Evolutionary conservation across 2,797 vertebrate species (phyloP).

Genomic region (Adelosebastes latens): DNA sequence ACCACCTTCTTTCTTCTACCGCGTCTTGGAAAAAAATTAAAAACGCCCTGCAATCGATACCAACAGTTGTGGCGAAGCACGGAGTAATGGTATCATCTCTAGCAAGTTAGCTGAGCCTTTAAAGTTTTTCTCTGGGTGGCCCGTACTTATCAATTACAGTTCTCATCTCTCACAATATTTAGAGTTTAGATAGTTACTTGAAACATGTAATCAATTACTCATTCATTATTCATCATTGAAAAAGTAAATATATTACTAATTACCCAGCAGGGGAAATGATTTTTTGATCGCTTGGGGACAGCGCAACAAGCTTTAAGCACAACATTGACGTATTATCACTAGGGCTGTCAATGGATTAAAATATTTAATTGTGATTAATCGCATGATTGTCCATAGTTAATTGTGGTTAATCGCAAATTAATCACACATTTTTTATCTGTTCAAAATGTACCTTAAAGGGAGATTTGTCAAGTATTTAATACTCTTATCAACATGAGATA

Average conservation of each 20-base stretch:
- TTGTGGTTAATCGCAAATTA: too few relatives aligned
- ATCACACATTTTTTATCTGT: too few relatives aligned
- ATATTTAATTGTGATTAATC: too few relatives aligned
- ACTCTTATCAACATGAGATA: too few relatives aligned
- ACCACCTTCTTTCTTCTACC: constrained; percentile 51
- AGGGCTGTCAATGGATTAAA: too few relatives aligned
- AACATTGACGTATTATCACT: too few relatives aligned
- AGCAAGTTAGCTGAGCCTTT: background rate
- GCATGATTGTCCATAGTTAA: too few relatives aligned
- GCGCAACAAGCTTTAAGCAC: background rate
- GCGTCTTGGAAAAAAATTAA: constrained; percentile 3
- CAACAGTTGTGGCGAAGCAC: constrained; percentile 1
- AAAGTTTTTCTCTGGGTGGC: constrained; percentile 6
- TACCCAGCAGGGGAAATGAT: background rate
- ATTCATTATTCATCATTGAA: background rate
- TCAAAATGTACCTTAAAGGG: too few relatives aligned
- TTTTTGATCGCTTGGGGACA: background rate
- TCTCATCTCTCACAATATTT: background rate
- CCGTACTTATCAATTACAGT: background rate
- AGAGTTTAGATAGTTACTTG: background rate
- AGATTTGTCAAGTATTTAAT: too few relatives aligned
- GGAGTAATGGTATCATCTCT: background rate
- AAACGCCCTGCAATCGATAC: constrained; percentile 44
- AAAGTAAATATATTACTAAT: background rate
- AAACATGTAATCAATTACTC: constrained; percentile 2